A percentile compares a stretch with the other conserved stretches of the same genome.
These are phyloP conservation scores for Rhopalosiphum padi DNA, from an alignment of 1,140 invertebrate species.

Conservation along the genomic window DNA sequence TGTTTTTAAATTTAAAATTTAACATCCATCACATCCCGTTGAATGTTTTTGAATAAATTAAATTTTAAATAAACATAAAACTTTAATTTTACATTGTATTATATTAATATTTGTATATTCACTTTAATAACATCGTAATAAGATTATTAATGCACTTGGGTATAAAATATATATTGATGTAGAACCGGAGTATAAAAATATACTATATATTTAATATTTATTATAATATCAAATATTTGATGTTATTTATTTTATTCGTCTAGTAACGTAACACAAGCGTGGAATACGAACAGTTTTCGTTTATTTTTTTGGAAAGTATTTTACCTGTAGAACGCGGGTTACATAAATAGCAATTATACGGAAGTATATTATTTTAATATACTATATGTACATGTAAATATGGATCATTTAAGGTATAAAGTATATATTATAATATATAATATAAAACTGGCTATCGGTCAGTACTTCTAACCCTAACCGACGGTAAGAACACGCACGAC, in stretches of 20 bases:
- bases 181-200: background rate
- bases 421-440: background rate
- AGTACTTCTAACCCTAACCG: background rate
- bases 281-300: background rate
- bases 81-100: background rate
- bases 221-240: background rate
- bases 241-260: background rate
- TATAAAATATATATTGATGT: background rate
- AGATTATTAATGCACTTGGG: background rate
- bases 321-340: background rate
- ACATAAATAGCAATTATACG: background rate
- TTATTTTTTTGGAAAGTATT: background rate
- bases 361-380: background rate
- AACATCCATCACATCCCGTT: background rate
- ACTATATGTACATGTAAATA: background rate
- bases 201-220: background rate
- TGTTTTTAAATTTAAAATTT: background rate
- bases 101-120: background rate
- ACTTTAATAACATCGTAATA: background rate
- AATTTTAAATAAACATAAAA: background rate
- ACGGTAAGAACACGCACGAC: background rate
- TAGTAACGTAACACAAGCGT: background rate
- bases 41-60: background rate
- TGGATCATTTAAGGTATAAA: background rate
- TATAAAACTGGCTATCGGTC: background rate